Evolutionary conservation across 2,113 vertebrate genomes (phyloP), one percentile per base, ranked within the genome.

Genomic region (Trachemys scripta): DNA sequence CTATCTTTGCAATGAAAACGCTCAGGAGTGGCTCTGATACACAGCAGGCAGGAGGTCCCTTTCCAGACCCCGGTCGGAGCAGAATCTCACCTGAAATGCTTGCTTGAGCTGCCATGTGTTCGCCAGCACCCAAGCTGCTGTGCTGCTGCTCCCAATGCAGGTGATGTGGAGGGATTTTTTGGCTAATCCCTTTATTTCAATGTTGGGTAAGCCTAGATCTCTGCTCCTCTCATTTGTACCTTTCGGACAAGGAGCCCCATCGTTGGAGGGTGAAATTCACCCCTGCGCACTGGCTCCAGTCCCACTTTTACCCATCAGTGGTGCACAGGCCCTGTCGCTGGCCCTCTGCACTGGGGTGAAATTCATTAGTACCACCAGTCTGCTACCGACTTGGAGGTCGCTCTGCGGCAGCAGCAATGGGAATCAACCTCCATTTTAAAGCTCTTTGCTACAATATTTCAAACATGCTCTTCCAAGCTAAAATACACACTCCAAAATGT

Each of bases 51-150:
- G 54, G 19, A 84, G 49, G 38, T 16, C 85, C 50, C 4, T 82
- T 79, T 91, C 80, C 83, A 91, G 62, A 75, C 29, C 12, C 72
- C 88, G 92, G 82, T 83, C 82, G 4, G 54, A 84, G 25, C 79
- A 22, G 1, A 84, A 20, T 1, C 59, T 91, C 88, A 51, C 80
- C 91, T 91, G 88, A 90, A 90, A 88, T 20, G 35, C 25, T 45
- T 47, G 56, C 62, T 78, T 1, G 0, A 72, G 83, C 57, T 95
- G 49, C 29, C 14, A 65, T n/a, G 50, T 84, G 62, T 38, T 87
- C 16, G 6, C 6, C 45, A 45, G 82, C 81, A 93, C 78, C 62
- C 35, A 10, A 62, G 24, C 8, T 0, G 0, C 57, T 35, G 6
- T 82, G 42, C 51, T 75, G 38, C 53, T 59, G 81, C 42, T 57